phyloP scores from a whole-genome alignment of 2,113 vertebrate species.

The Chauna torquata region DNA sequence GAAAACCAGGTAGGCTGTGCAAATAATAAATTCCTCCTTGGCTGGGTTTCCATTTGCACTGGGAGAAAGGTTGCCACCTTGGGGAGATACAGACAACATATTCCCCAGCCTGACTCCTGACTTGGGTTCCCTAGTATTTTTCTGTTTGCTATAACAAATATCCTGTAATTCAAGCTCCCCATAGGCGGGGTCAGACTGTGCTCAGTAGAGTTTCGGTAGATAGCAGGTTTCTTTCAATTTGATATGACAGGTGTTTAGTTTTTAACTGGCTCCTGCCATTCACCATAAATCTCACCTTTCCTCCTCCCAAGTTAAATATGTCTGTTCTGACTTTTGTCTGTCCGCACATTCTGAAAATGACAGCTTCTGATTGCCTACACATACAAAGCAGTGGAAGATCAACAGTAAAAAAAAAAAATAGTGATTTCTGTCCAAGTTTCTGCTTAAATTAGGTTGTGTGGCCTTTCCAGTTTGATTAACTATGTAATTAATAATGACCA shows the following conservation, averaged over 20 bases:
- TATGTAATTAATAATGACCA: constrained; percentile 31
- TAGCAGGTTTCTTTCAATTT: constrained; percentile 7
- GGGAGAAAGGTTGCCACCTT: neutral
- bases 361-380: neutral
- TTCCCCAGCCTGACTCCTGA: neutral
- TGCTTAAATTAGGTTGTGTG: neutral
- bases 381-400: neutral
- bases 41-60: neutral
- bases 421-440: neutral
- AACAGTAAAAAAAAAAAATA: neutral
- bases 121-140: neutral
- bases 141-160: constrained; percentile 1
- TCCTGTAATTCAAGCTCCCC: neutral
- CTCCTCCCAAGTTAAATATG: neutral
- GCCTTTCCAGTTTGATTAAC: constrained; percentile 6
- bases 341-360: neutral
- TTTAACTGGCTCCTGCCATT: constrained; percentile 1
- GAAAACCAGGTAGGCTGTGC: neutral
- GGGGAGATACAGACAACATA: neutral
- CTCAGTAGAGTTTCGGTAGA: neutral
- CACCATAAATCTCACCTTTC: neutral
- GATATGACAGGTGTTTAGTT: neutral
- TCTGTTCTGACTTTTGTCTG: neutral
- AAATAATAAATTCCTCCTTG: neutral
- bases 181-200: neutral